Evolutionary conservation across 2,113 vertebrate species (phyloP).

Genomic region (Dromaius novaehollandiae): DNA sequence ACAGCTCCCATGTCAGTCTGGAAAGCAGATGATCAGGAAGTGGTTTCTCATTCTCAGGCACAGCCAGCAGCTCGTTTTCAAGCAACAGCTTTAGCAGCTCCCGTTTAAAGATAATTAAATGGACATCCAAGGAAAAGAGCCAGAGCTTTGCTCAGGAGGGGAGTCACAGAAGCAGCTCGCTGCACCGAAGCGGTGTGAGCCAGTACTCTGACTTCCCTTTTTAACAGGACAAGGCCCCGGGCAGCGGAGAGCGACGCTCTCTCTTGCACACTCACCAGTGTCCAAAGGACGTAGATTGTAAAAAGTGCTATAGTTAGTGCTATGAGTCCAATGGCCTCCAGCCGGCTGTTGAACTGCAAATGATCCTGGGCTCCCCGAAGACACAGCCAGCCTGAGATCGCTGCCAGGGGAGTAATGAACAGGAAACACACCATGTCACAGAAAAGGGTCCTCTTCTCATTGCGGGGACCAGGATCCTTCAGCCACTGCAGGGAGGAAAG

Average conservation of each 20-base stretch:
- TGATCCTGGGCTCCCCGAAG: slow-evolving; percentile 94
- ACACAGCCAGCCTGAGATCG: slow-evolving; percentile 96
- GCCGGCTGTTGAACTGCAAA: slow-evolving; percentile 90
- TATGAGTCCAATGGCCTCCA: slow-evolving; percentile 94
- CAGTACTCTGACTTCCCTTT: background rate
- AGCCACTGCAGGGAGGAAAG: slow-evolving; percentile 84
- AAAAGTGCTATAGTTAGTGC: slow-evolving; percentile 97
- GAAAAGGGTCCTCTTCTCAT: slow-evolving; percentile 94
- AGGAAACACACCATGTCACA: slow-evolving; percentile 97
- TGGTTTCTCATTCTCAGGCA: background rate
- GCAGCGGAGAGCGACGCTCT: background rate
- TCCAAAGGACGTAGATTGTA: slow-evolving; percentile 97
- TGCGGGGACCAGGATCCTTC: slow-evolving; percentile 88
- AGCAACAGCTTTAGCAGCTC: background rate
- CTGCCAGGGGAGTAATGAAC: slow-evolving; percentile 93
- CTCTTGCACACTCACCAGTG: slow-evolving; percentile 82
- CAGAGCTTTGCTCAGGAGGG: background rate
- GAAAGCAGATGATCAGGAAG: background rate
- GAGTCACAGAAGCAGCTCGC: background rate
- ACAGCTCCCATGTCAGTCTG: background rate
- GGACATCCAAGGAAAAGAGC: background rate
- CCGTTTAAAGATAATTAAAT: background rate
- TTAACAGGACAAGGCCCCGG: background rate
- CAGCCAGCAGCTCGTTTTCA: background rate
- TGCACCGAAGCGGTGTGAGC: rapidly evolving